These are phyloP conservation scores for Stenolophus ochropezus DNA, from an alignment of 2,888 invertebrate species.

Conservation along the genomic window DNA sequence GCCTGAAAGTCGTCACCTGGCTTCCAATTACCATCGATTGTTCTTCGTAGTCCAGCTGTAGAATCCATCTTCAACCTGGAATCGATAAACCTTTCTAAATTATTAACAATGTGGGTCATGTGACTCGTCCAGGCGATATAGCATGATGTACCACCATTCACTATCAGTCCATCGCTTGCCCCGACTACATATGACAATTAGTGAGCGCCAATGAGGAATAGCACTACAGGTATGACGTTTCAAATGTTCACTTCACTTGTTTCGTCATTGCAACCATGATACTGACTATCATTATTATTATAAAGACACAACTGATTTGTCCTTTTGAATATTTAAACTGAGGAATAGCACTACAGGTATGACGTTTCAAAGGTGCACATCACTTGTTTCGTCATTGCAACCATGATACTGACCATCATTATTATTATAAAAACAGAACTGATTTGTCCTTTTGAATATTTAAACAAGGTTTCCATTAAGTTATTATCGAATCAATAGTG, in stretches of 20 bases:
- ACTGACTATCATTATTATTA: not conserved
- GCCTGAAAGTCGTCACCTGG: constrained; percentile 49
- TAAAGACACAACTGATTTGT: not conserved
- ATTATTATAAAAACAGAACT: not conserved
- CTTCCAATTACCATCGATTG: constrained; percentile 48
- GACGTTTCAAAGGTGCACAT: no score
- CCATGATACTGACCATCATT: no score
- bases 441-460: not conserved
- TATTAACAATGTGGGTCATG: constrained; percentile 55
- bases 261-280: no score
- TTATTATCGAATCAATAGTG: not conserved
- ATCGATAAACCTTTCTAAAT: constrained; percentile 53
- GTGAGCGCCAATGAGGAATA: constrained; percentile 16
- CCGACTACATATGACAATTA: constrained; percentile 19
- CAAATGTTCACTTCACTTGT: no score
- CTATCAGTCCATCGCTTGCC: constrained; percentile 47
- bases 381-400: no score
- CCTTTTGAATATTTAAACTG: not conserved
- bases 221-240: constrained; percentile 8
- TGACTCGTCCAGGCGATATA: constrained; percentile 46
- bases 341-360: constrained; percentile 15
- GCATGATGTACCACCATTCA: constrained; percentile 45
- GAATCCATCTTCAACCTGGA: constrained; percentile 20
- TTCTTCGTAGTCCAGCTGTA: constrained; percentile 16
- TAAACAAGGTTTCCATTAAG: constrained; percentile 48